Conservation (phyloP, 2,888 invertebrate species). For the Horisme vitalbata region DNA sequence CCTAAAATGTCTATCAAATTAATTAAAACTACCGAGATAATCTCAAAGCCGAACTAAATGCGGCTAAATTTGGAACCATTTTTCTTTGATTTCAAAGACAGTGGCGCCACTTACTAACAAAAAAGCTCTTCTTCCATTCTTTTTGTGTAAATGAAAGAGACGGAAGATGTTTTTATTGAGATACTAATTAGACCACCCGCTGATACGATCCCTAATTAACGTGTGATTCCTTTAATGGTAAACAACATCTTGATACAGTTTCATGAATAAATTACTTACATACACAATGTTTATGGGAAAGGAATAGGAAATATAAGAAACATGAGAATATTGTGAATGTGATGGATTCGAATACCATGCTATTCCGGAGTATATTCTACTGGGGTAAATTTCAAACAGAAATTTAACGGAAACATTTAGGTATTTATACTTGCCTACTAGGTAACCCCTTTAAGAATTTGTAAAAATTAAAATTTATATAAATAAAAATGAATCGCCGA, state of each 20-base stretch:
- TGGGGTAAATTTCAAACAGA: too few species aligned
- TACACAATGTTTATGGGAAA: too few species aligned
- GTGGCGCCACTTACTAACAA: constrained; percentile 7
- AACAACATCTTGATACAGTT: constrained; percentile 14
- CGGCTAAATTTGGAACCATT: not conserved
- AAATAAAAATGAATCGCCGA: too few species aligned
- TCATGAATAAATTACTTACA: constrained; percentile 6
- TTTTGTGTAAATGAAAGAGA: constrained; percentile 8
- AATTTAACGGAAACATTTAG: too few species aligned
- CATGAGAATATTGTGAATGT: too few species aligned
- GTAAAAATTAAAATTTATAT: too few species aligned
- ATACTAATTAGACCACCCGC: constrained; percentile 62
- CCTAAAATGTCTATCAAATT: constrained; percentile 43
- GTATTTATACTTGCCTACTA: too few species aligned
- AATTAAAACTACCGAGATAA: constrained; percentile 42
- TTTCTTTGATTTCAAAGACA: constrained; percentile 1
- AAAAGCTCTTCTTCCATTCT: constrained; percentile 1
- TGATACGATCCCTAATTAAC: constrained; percentile 34
- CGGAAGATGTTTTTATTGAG: constrained; percentile 23
- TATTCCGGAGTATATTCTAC: too few species aligned
- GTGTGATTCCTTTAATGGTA: constrained; percentile 28
- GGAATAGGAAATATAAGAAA: too few species aligned
- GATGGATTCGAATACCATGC: too few species aligned
- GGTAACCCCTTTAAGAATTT: too few species aligned
- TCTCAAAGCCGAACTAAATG: not conserved